phyloP scores from a whole-genome alignment of 1,140 invertebrate species.

The Sycobia sp. region DNA sequence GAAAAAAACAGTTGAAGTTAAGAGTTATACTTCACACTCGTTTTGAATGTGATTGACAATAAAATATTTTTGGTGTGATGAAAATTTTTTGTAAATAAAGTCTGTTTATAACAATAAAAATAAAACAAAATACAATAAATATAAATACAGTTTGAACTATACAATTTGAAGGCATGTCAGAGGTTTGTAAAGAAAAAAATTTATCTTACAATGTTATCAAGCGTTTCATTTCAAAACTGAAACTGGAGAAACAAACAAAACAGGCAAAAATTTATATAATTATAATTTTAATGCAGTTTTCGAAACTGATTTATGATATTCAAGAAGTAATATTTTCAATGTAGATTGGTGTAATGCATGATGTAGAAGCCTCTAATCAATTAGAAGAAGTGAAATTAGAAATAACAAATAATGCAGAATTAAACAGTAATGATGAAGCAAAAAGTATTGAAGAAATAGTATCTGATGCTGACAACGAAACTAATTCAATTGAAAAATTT shows the following conservation, averaged over 20 bases:
- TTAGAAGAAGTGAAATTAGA: no score
- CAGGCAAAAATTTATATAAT: background rate
- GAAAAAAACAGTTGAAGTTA: constrained; percentile 11
- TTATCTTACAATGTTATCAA: constrained; percentile 25
- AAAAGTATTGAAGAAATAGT: background rate
- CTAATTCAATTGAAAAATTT: background rate
- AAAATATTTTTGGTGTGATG: constrained; percentile 2
- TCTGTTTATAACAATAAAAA: background rate
- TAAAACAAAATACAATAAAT: background rate
- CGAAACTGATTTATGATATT: background rate
- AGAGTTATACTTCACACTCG: background rate
- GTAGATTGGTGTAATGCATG: constrained; percentile 1
- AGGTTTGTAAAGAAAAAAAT: background rate
- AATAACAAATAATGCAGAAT: background rate
- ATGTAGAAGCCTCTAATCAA: background rate
- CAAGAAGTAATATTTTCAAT: no score
- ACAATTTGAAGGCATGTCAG: constrained; percentile 17
- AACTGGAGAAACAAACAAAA: constrained; percentile 28
- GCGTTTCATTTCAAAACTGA: constrained; percentile 35
- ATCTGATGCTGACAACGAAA: background rate
- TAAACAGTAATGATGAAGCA: background rate
- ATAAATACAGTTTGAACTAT: background rate
- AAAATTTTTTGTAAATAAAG: constrained; percentile 13
- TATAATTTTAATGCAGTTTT: background rate
- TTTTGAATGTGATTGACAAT: background rate